A percentile compares a stretch with the other conserved stretches of the same genome.
Conservation (phyloP, 1,140 invertebrate species). For the Pogonognathellus flavescens region DNA sequence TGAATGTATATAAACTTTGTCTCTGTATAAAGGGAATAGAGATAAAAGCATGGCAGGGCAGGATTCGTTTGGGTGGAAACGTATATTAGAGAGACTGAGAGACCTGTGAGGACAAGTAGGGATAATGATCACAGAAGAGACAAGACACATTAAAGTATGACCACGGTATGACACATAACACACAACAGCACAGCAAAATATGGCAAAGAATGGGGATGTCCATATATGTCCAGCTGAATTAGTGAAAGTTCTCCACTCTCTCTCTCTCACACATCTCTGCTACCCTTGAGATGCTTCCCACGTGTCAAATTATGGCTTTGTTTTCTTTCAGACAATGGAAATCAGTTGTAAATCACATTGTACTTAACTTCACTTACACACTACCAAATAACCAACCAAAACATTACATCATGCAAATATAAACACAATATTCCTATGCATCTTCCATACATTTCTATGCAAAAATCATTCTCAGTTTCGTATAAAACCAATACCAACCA, state of each 20-base stretch:
- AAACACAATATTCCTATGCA: too few species aligned
- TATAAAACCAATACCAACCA: too few species aligned
- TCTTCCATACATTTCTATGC: too few species aligned
- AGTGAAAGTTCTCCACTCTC: constrained; percentile 9
- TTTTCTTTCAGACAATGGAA: constrained; percentile 21
- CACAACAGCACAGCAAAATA: background rate
- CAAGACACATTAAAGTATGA: background rate
- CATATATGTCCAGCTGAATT: constrained; percentile 21
- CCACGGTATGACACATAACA: background rate
- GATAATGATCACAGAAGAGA: background rate
- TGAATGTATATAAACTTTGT: background rate
- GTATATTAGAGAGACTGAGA: background rate
- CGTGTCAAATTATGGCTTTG: constrained; percentile 34
- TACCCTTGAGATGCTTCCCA: constrained; percentile 38
- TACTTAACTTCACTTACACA: too few species aligned
- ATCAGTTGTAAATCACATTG: background rate
- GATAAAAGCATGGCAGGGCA: background rate
- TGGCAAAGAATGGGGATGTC: constrained; percentile 19
- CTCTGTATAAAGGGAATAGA: background rate
- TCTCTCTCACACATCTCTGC: too few species aligned
- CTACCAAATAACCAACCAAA: too few species aligned
- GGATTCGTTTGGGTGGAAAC: background rate
- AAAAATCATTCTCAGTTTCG: too few species aligned
- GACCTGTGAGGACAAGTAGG: background rate
- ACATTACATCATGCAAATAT: too few species aligned